Percentiles rank a stretch among this genome's conserved stretches.
Evolutionary conservation across 2,888 invertebrate species (phyloP).

Genomic region (Holacanthella duospinosa): DNA sequence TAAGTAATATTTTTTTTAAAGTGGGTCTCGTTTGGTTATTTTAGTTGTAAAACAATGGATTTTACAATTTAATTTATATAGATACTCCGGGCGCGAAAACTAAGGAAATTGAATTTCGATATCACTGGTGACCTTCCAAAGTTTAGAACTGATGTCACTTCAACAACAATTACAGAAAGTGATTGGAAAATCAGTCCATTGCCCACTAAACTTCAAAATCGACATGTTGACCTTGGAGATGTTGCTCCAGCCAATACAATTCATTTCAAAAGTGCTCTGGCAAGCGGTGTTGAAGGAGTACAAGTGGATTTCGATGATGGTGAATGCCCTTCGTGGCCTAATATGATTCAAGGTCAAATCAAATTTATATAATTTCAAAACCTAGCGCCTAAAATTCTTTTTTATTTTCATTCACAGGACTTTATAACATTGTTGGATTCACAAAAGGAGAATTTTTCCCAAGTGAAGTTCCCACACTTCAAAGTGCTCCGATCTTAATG

Average conservation of each 20-base stretch:
- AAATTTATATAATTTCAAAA: background rate
- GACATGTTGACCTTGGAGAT: slow-evolving; percentile 56
- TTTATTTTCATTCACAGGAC: slow-evolving; percentile 8
- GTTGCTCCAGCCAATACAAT: slow-evolving; percentile 52
- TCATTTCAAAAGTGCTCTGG: slow-evolving; percentile 50
- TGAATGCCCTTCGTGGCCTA: slow-evolving; percentile 61
- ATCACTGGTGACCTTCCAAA: slow-evolving; percentile 38
- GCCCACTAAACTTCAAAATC: slow-evolving; percentile 49
- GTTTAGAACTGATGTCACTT: slow-evolving; percentile 42
- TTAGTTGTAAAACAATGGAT: no score
- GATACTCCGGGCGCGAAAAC: slow-evolving; percentile 37
- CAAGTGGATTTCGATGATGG: slow-evolving; percentile 61
- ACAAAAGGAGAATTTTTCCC: slow-evolving; percentile 25
- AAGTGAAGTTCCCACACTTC: slow-evolving; percentile 46
- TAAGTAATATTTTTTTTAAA: no score
- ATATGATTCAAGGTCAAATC: slow-evolving; percentile 51
- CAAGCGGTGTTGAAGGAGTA: slow-evolving; percentile 50
- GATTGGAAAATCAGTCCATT: slow-evolving; percentile 53
- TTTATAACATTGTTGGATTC: slow-evolving; percentile 44
- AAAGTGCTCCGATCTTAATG: slow-evolving; percentile 45
- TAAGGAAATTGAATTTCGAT: slow-evolving; percentile 38
- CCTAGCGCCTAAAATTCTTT: background rate
- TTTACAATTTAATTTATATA: slow-evolving; percentile 12
- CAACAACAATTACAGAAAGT: slow-evolving; percentile 41
- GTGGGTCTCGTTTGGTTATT: no score